Evolutionary conservation across 53 echinoderm and acorn worm species (phyloP).

Genomic region (Holothuria scabra): DNA sequence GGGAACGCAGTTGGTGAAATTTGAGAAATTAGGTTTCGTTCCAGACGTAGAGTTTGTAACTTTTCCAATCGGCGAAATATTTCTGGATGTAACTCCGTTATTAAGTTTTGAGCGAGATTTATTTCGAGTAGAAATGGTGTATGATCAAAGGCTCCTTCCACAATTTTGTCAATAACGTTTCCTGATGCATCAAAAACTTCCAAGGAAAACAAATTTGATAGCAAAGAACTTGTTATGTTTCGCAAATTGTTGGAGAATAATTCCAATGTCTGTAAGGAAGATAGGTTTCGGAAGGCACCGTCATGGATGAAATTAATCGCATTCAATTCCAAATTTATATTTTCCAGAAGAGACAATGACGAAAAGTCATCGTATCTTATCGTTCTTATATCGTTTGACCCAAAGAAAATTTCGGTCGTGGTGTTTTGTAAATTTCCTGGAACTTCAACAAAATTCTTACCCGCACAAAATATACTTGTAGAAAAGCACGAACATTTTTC

Average conservation of each 20-base stretch:
- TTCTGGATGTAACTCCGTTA: not conserved
- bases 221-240: not conserved
- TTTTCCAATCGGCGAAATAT: constrained; percentile 8
- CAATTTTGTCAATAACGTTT: constrained; percentile 30
- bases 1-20: constrained; percentile 14
- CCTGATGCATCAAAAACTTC: constrained; percentile 5
- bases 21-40: not conserved
- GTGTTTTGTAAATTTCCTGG: not conserved
- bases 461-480: not conserved
- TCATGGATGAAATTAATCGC: not conserved
- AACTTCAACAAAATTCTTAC: not conserved
- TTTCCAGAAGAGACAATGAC: not conserved
- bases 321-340: not conserved
- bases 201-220: not conserved
- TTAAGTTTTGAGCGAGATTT: not conserved
- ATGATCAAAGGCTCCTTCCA: constrained; percentile 9
- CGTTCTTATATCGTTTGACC: not conserved
- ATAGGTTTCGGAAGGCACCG: not conserved
- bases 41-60: not conserved
- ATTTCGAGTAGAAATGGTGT: not conserved
- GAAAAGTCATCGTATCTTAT: not conserved
- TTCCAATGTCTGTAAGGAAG: not conserved
- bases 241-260: not conserved
- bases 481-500: no score
- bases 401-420: not conserved